Conservation (phyloP, 2,797 vertebrate species). For the Schizothorax lantsangensis region DNA sequence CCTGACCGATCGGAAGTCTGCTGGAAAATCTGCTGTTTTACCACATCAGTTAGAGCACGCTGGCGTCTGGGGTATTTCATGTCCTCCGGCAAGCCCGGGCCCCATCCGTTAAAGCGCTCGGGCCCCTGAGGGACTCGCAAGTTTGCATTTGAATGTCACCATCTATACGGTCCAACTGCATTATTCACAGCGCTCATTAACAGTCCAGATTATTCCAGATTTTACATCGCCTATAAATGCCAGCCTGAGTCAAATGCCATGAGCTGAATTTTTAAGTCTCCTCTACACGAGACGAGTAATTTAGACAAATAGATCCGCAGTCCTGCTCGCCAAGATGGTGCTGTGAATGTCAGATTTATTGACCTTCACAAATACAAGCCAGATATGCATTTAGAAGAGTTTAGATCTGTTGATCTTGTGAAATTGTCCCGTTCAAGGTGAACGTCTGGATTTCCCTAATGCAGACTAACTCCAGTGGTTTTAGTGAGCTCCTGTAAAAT, state of each 20-base stretch:
- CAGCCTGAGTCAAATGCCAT: constrained; percentile 49
- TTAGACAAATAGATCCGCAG: constrained; percentile 28
- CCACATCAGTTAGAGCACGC: neutral
- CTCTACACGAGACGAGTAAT: neutral
- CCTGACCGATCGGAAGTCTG: constrained; percentile 8
- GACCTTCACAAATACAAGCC: constrained; percentile 11
- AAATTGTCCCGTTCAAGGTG: neutral
- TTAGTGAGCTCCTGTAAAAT: neutral
- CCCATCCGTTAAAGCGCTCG: neutral
- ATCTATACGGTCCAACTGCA: constrained; percentile 32
- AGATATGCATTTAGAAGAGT: neutral
- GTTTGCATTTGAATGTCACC: constrained; percentile 47
- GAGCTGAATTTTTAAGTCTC: constrained; percentile 26
- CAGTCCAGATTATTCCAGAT: constrained; percentile 26
- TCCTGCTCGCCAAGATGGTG: neutral
- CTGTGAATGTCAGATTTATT: constrained; percentile 32
- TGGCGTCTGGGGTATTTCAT: constrained; percentile 4
- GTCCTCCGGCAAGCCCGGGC: neutral
- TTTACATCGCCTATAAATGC: constrained; percentile 32
- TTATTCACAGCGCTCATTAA: constrained; percentile 38
- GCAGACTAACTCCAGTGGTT: neutral
- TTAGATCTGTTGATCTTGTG: neutral
- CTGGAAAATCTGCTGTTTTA: constrained; percentile 16
- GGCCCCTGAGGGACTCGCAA: neutral
- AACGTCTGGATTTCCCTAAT: neutral